Conservation (phyloP, 2,888 invertebrate genomes). For the Phania funesta region DNA sequence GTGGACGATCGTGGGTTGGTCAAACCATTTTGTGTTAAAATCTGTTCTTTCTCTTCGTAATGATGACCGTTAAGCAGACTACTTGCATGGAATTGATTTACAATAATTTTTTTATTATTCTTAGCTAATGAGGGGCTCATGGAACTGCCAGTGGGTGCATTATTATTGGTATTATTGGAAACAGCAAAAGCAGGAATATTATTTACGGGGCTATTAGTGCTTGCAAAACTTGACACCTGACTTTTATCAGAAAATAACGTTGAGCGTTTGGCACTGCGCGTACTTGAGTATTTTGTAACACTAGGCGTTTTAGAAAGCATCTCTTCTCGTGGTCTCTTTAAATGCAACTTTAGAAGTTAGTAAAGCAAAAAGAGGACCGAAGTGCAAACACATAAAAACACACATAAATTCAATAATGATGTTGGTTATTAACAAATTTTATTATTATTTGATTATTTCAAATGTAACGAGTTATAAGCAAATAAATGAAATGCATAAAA, state of each 20-base stretch:
- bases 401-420: conserved; percentile 22
- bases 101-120: conserved; percentile 76
- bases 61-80: conserved; percentile 76
- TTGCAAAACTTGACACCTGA: conserved; percentile 18
- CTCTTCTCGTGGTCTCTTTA: conserved; percentile 79
- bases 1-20: conserved; percentile 73
- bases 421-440: conserved; percentile 44
- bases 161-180: conserved; percentile 47
- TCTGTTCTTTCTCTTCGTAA: conserved; percentile 74
- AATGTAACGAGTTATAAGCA: neutral
- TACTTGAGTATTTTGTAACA: conserved; percentile 42
- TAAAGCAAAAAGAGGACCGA: conserved; percentile 63
- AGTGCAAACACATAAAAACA: conserved; percentile 67
- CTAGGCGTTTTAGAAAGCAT: conserved; percentile 64
- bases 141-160: conserved; percentile 35
- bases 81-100: conserved; percentile 79
- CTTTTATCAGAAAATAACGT: conserved; percentile 8
- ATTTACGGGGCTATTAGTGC: conserved; percentile 36
- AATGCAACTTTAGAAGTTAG: conserved; percentile 75
- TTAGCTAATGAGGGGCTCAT: conserved; percentile 35
- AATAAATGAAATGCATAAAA: neutral
- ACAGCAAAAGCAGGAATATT: conserved; percentile 26
- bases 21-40: conserved; percentile 76
- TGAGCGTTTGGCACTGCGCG: conserved; percentile 54
- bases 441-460: conserved; percentile 24